Conservation (phyloP, 2,113 vertebrate genomes). For the Perognathus longimembris region DNA sequence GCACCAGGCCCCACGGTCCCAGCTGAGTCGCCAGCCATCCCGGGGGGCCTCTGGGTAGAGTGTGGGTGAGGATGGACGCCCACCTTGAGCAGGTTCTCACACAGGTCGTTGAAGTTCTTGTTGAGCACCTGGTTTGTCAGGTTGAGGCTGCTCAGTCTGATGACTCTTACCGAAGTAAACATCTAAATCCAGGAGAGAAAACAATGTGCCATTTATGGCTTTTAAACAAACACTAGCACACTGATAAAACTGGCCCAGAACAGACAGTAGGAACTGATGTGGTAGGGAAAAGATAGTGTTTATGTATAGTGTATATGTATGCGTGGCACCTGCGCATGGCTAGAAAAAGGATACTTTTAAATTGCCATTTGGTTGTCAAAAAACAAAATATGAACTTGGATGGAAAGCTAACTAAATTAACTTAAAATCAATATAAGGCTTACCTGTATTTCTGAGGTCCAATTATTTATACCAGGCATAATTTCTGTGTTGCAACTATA, state of each 20-base stretch:
- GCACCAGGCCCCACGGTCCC: background rate
- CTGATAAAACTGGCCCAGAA: background rate
- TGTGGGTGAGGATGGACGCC: constrained; percentile 59
- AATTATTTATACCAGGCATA: constrained; percentile 99
- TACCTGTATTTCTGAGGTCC: constrained; percentile 97
- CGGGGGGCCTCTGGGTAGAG: background rate
- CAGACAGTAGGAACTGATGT: constrained; percentile 5
- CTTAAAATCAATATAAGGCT: constrained; percentile 60
- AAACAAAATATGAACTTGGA: constrained; percentile 1
- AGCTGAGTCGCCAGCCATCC: too few relatives aligned
- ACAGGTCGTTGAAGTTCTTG: constrained; percentile 98
- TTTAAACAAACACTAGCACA: background rate
- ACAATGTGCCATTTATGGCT: background rate
- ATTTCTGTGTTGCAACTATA: constrained; percentile 98
- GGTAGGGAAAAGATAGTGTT: constrained; percentile 25
- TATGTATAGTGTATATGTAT: too few relatives aligned
- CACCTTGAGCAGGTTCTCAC: constrained; percentile 98
- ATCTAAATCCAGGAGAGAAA: constrained; percentile 88
- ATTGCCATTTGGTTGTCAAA: background rate
- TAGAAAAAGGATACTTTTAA: background rate
- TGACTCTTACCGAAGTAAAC: constrained; percentile 98
- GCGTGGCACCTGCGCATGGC: too few relatives aligned
- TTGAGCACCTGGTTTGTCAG: constrained; percentile 97
- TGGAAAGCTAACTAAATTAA: constrained; percentile 7
- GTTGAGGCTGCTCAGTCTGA: constrained; percentile 93